A percentile compares a stretch with the other conserved stretches of the same genome.
These are phyloP conservation scores for Ophion costatus DNA, from an alignment of 2,888 invertebrate genomes.

Conservation along the genomic window DNA sequence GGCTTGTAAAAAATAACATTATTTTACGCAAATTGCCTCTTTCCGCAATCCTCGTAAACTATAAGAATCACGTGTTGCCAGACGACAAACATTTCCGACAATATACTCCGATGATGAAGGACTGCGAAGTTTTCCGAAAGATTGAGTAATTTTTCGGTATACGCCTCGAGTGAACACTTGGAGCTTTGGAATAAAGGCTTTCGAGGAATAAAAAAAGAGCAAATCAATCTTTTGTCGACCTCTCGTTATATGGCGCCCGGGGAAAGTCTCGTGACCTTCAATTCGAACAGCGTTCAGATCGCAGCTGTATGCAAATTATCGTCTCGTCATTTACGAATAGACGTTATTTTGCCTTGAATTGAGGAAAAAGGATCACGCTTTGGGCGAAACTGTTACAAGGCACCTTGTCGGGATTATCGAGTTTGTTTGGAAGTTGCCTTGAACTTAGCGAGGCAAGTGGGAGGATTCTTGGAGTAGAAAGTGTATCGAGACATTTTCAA, in stretches of 20 bases:
- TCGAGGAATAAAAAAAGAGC: background rate
- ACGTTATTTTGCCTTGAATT: background rate
- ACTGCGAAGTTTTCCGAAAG: background rate
- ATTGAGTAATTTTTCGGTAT: constrained; percentile 26
- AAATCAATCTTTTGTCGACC: background rate
- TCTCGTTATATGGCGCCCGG: background rate
- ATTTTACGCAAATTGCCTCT: background rate
- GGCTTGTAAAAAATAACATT: background rate
- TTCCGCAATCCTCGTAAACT: background rate
- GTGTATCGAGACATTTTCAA: background rate
- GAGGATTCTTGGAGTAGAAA: constrained; percentile 1
- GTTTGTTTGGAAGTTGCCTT: constrained; percentile 12
- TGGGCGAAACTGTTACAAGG: constrained; percentile 44
- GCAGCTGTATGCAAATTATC: constrained; percentile 8
- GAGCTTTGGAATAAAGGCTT: constrained; percentile 54
- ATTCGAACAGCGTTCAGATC: constrained; percentile 4
- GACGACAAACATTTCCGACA: background rate
- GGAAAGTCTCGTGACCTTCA: background rate
- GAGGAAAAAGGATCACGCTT: background rate
- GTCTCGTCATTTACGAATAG: background rate
- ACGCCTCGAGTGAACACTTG: constrained; percentile 17
- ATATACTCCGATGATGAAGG: no score
- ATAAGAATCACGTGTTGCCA: constrained; percentile 11
- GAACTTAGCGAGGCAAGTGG: constrained; percentile 41
- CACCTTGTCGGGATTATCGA: constrained; percentile 47